Percentiles rank a stretch among this genome's conserved stretches.
Evolutionary conservation across 2,888 invertebrate genomes (phyloP).

Genomic region (Dorcus parallelipipedus): DNA sequence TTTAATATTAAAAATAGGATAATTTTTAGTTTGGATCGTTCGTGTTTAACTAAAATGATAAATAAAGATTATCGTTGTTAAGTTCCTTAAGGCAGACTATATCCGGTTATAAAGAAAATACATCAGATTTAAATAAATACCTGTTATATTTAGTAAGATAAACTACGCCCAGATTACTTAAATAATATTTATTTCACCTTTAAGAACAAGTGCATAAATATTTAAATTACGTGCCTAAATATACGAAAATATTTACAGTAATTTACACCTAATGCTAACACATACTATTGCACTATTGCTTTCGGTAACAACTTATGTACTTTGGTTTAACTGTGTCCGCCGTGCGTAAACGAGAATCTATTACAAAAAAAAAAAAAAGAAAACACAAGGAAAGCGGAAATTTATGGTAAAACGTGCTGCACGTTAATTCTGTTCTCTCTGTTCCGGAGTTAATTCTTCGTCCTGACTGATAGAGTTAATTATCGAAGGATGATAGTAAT

Average conservation of each 20-base stretch:
- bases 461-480: conserved; percentile 9
- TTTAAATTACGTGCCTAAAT: conserved; percentile 18
- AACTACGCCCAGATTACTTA: neutral
- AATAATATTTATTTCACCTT: conserved; percentile 14
- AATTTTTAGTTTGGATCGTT: too few species aligned
- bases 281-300: conserved; percentile 3
- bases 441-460: conserved; percentile 12
- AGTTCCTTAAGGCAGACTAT: neutral
- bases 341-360: neutral
- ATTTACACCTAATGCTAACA: conserved; percentile 16
- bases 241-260: conserved; percentile 18
- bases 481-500: conserved; percentile 44
- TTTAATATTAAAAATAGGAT: too few species aligned
- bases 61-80: neutral
- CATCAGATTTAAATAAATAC: too few species aligned
- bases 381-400: conserved; percentile 6
- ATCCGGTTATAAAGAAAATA: neutral
- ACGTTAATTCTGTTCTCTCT: conserved; percentile 16
- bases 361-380: neutral
- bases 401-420: neutral
- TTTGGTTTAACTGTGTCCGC: neutral
- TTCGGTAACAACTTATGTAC: neutral
- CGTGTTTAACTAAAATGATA: too few species aligned
- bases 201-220: conserved; percentile 17
- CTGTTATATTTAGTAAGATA: too few species aligned